Base-by-base conservation (phyloP, 2,888 invertebrate genomes). In the Thymelicus acteon region DNA sequence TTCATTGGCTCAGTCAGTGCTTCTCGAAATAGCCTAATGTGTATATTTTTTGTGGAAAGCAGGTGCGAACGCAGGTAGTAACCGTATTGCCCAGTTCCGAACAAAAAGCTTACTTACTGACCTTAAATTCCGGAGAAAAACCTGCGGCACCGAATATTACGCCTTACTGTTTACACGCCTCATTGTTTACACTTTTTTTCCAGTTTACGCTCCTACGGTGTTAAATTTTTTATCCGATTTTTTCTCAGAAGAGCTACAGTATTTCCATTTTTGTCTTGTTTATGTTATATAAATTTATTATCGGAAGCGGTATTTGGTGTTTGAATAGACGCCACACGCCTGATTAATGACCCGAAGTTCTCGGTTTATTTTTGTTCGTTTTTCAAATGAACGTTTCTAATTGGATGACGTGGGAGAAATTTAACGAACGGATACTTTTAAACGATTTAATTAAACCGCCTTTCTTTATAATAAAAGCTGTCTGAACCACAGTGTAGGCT, bases 1-100 rank as follows among this genome's bases (percentile, higher is more conserved):
- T 85, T 85, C 83, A 84, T 80, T 82, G 80, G 77, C 78, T 82
- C 73, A 76, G 78, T 76, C 77, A 78, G 82, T 83, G 82, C 77
- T 79, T 79, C 86, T 84, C 79, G 76, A 89, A 77, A 79, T 79
- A 79, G 77, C 75, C 67, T 64, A 64, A 77, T 76, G 78, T 91
- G 83, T 85, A 85, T 84, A 84, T 89, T 88, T 90, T 92, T 90
- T 91, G 82, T 90, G 78, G 80, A 85, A 82, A 88, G 87, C 89
- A 91, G 92, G 91, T 91, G 92, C 83, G 81, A 60, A 40, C 49
- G 72, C 78, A 79, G 79, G 79, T 77, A 78, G 65, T 58, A 66
- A 60, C 74, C 66, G 58, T 72, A 67, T 85, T 87, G 85, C 83
- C 89, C 87, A 89, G 87, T 91, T 91, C 90, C 91, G 89, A 3